These are phyloP conservation scores for Timema podura DNA, from an alignment of 2,888 invertebrate species.

Conservation along the genomic window DNA sequence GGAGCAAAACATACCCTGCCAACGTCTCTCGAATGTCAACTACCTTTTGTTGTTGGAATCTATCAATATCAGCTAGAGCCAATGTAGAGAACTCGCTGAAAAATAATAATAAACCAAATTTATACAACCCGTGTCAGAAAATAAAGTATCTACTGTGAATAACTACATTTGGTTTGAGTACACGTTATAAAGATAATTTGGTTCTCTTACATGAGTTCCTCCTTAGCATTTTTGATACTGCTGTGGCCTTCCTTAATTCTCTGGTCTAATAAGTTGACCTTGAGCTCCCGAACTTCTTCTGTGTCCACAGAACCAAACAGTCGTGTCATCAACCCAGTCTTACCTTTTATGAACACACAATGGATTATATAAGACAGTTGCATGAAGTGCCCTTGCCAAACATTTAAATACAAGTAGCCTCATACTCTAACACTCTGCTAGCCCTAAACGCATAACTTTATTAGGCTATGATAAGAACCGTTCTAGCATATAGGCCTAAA, in stretches of 20 bases:
- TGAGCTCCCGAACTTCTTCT: conserved; percentile 68
- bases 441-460: no score
- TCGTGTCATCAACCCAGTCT: conserved; percentile 66
- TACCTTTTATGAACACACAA: conserved; percentile 46
- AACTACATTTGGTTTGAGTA: no score
- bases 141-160: no score
- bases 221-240: conserved; percentile 54
- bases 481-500: no score
- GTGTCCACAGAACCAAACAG: conserved; percentile 71
- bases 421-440: no score
- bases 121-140: no score
- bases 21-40: conserved; percentile 67
- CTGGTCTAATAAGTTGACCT: conserved; percentile 61
- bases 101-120: conserved; percentile 27
- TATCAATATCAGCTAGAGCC: conserved; percentile 62
- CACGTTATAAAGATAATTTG: no score
- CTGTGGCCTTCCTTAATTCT: conserved; percentile 60
- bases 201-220: conserved; percentile 55
- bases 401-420: no score
- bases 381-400: no score
- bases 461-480: no score
- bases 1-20: conserved; percentile 62
- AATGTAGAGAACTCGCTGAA: conserved; percentile 64
- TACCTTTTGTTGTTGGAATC: conserved; percentile 69
- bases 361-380: no score